phyloP scores from a whole-genome alignment of 2,797 vertebrate genomes.

The Bufotes viridis region DNA sequence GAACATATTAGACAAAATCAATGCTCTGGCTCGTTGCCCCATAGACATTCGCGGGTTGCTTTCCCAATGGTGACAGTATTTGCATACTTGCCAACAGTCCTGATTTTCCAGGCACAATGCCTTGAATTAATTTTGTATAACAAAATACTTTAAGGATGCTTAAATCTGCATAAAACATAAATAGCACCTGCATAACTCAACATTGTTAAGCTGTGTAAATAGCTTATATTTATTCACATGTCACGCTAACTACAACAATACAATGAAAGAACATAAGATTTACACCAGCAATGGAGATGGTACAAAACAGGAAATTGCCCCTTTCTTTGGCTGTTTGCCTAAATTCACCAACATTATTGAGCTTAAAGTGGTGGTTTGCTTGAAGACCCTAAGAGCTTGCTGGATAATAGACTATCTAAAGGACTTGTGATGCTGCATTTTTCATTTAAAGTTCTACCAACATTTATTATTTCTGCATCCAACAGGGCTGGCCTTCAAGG shows the following conservation, averaged over 20 bases:
- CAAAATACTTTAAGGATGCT: conserved; percentile 39
- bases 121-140: conserved; percentile 44
- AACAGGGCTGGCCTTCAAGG: background rate
- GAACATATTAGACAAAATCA: conserved; percentile 61
- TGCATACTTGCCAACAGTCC: conserved; percentile 55
- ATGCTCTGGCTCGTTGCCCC: conserved; percentile 58
- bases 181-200: conserved; percentile 19
- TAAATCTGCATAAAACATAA: conserved; percentile 32
- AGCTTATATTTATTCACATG: conserved; percentile 19
- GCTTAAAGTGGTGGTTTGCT: background rate
- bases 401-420: background rate
- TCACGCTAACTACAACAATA: background rate
- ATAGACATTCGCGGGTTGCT: conserved; percentile 57
- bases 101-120: conserved; percentile 47
- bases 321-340: background rate
- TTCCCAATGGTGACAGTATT: conserved; percentile 58
- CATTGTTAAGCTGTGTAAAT: conserved; percentile 24
- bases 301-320: background rate
- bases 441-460: background rate
- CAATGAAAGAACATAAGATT: background rate
- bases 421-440: too few species aligned
- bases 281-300: background rate
- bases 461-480: background rate
- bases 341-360: background rate
- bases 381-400: background rate